Base-by-base conservation (phyloP, 2,113 vertebrate species). In the Scopus umbretta region DNA sequence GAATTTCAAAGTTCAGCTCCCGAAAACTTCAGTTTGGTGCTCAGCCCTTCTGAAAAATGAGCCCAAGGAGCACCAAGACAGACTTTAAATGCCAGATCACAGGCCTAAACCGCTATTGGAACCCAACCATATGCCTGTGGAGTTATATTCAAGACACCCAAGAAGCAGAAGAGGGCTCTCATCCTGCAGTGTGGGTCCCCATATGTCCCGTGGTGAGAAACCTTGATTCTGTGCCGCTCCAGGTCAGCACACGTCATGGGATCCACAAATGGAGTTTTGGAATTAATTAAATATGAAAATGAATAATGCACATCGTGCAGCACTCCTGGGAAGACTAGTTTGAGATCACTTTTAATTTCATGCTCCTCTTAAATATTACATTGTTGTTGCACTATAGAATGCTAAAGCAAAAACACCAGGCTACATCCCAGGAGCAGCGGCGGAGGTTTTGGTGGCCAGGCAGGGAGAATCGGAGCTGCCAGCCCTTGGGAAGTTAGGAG, bases 281-380 rank as follows among this genome's bases (percentile, higher is more conserved):
- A 89, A 95, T 96, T 29, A 96, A 96, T 95, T 96, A 97, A 96
- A 95, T 74, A 96, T 96, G 91, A 94, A 94, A 96, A 96, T 96
- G 72, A 95, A 96, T 96, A 96, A 96, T 97, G 91, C 25, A 95
- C 95, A 53, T 79, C 49, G 42, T 80, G 52, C 50, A 78, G 55
- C 16, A 4, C 62, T 92, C 38, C 52, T 8, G 3, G 61, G 27
- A 52, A 96, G 47, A 78, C 80, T 89, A 89, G 61, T 86, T 95
- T 74, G 94, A 95, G 83, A 50, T 34, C 71, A 91, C 56, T 84
- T 89, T 94, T 92, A n/a, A 92, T 96, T 84, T 86, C 56, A 30
- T 50, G 13, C 16, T 45, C 15, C 12, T 97, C 38, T 89, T 96
- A 86, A 96, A 95, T 96, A 94, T 94, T 96, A 71, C 83, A 92